Percentiles rank a stretch among this genome's conserved stretches.
Evolutionary conservation across 2,113 vertebrate genomes (phyloP).

Genomic region (Alces alces): DNA sequence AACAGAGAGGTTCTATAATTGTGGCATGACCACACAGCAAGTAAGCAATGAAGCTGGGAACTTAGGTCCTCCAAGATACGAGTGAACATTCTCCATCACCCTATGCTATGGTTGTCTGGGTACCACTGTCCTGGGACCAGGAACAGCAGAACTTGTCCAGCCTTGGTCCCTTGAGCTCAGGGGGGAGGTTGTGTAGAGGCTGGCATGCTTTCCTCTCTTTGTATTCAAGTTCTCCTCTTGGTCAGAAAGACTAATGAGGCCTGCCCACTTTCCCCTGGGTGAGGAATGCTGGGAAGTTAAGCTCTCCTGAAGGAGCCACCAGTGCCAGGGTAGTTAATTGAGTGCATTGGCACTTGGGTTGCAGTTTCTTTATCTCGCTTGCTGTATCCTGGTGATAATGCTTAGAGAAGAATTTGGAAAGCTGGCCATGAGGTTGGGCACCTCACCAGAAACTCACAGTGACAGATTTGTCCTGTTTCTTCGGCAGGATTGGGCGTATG

Average conservation of each 20-base stretch:
- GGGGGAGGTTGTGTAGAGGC: fast-evolving
- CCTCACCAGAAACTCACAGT: not conserved
- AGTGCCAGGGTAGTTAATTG: not conserved
- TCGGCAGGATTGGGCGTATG: not conserved
- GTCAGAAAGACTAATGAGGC: not conserved
- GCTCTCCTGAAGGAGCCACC: not conserved
- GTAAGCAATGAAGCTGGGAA: not conserved
- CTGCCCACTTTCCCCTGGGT: not conserved
- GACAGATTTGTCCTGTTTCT: not conserved
- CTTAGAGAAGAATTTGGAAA: conserved; percentile 16
- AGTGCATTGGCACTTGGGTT: not conserved
- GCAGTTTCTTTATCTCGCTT: conserved; percentile 21
- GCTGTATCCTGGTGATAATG: conserved; percentile 55
- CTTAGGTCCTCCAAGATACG: fast-evolving
- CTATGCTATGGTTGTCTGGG: fast-evolving
- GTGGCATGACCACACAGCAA: not conserved
- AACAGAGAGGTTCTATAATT: not conserved
- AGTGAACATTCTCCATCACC: fast-evolving
- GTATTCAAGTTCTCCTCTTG: not conserved
- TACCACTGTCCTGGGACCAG: not conserved
- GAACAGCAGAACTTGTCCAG: not conserved
- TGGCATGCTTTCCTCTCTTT: not conserved
- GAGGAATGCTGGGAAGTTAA: not conserved
- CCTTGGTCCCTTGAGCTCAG: not conserved
- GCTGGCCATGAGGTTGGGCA: not conserved